Percentiles rank a stretch among this genome's conserved stretches.
Evolutionary conservation across 2,113 vertebrate genomes (phyloP).

Genomic region (Chamaetylas fuelleborni): DNA sequence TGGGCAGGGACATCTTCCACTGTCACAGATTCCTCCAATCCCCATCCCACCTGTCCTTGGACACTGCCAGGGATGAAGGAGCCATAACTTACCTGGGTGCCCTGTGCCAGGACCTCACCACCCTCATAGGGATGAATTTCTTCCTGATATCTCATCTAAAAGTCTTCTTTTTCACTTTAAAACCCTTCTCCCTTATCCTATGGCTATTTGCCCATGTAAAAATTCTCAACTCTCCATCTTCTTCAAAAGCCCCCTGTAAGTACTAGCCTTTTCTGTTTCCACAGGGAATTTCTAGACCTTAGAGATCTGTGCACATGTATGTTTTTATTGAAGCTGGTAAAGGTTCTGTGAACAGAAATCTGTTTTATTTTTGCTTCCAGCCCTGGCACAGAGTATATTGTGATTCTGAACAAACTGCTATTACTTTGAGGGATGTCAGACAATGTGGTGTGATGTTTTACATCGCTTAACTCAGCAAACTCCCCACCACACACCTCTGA

Average conservation of each 20-base stretch:
- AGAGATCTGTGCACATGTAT: not conserved
- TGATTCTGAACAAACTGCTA: not conserved
- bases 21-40: not conserved
- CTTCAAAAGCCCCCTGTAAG: not conserved
- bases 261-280: not conserved
- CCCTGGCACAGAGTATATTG: not conserved
- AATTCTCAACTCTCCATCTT: not conserved
- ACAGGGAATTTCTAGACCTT: not conserved
- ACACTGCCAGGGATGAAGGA: not conserved
- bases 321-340: not conserved
- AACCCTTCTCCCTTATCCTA: not conserved
- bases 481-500: rapidly evolving
- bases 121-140: not conserved
- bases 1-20: not conserved
- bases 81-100: rapidly evolving
- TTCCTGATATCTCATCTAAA: not conserved
- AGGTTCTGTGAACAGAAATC: not conserved
- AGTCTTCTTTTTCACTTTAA: not conserved
- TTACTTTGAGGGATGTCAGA: not conserved
- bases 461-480: not conserved
- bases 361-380: not conserved
- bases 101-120: not conserved
- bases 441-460: not conserved
- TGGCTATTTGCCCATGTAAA: not conserved
- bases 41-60: not conserved